Percentiles rank a stretch among this genome's conserved stretches.
phyloP scores from a whole-genome alignment of 2,797 vertebrate species.

The Okamejei kenojei region DNA sequence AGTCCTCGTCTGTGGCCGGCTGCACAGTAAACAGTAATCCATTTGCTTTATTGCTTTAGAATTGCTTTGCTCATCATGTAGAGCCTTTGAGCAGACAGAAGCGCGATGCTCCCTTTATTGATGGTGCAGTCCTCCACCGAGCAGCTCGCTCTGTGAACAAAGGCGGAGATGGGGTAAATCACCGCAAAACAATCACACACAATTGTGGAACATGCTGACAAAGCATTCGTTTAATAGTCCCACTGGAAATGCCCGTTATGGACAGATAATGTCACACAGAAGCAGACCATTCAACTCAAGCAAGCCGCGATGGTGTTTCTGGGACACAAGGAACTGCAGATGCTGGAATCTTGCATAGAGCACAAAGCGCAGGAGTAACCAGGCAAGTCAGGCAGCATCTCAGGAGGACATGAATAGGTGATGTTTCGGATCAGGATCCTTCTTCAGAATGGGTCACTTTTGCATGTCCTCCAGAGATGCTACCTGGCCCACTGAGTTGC shows the following conservation, averaged over 20 bases:
- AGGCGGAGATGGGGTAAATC: neutral
- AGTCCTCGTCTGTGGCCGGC: neutral
- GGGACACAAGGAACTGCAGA: no score
- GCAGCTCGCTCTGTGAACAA: neutral
- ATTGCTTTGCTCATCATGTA: neutral
- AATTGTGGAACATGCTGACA: neutral
- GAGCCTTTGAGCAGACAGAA: neutral
- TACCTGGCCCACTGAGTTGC: no score
- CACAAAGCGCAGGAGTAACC: no score
- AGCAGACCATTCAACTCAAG: neutral
- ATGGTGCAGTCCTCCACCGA: neutral
- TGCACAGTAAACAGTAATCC: neutral
- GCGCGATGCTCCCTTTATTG: neutral
- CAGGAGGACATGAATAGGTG: no score
- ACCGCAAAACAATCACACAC: neutral
- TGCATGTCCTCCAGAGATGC: no score
- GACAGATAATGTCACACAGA: neutral
- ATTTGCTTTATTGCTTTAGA: neutral
- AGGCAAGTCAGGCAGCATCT: no score
- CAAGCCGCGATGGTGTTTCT: neutral
- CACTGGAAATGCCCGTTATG: neutral
- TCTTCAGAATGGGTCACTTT: no score
- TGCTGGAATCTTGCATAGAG: no score
- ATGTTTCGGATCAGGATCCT: no score
- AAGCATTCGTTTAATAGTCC: neutral